Base-by-base conservation (phyloP, 2,113 vertebrate species). In the Podilymbus podiceps region DNA sequence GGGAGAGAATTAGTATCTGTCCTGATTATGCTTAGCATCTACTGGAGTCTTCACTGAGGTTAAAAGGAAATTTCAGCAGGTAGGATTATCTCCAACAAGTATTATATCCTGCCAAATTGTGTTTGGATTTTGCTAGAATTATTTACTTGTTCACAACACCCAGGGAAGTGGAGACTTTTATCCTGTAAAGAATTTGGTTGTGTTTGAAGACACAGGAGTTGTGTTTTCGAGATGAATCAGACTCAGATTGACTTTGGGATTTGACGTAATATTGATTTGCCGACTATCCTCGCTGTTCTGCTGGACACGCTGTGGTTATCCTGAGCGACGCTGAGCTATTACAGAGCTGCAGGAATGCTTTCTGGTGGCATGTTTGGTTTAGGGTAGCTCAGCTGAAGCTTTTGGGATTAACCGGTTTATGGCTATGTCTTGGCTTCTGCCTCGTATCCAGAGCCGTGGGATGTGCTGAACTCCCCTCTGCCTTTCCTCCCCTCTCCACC, bases 21-120 rank as follows among this genome's bases (percentile, higher is more conserved):
- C 74, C 89, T 97, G 96, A 91, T 93, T 91, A 76, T 91, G 73
- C 80, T 90, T 85, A 64, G 52, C 69, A 85, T 95, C 92, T 95
- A 89, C 83, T 35, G 12, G 73, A 95, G 80, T 66, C 84, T 96
- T 97, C 92, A 55, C 49, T 91, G 94, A 95, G 86, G 92, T 92
- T 95, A 90, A 95, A 97, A 95, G 90, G 77, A 96, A 97, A 93
- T 90, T 97, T 93, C 94, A 95, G 92, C 96, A 96, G 86, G 96
- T 95, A 88, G 94, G 94, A 97, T 97, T 96, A 95, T 95, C 91
- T 89, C 92, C 92, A 85, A 42, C 73, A 90, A 91, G 69, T 92
- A 80, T 82, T 97, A 90, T 42, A 94, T 78, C 83, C 94, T 93
- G 95, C 90, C 96, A 97, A 97, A 95, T 94, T 93, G 80, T 91